Evolutionary conservation across 2,888 invertebrate species (phyloP).

Genomic region (Drosophila nigritarsus): DNA sequence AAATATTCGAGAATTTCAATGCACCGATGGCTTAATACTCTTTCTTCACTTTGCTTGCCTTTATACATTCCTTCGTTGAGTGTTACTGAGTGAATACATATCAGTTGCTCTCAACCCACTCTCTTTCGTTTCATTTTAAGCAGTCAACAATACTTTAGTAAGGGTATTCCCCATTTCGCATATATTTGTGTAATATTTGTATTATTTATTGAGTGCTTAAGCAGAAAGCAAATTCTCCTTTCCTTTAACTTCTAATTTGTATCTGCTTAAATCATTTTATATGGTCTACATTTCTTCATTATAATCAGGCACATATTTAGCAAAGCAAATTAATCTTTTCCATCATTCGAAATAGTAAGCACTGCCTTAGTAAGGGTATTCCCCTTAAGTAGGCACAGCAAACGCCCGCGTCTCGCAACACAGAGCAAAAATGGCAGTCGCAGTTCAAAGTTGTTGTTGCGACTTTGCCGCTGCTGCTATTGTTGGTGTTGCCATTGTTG

Average conservation of each 20-base stretch:
- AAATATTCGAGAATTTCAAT: not conserved
- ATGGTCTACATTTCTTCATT: too few relatives aligned
- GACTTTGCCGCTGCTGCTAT: constrained; percentile 19
- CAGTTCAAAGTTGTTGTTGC: constrained; percentile 14
- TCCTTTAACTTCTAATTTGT: too few relatives aligned
- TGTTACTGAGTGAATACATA: too few relatives aligned
- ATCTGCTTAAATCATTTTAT: too few relatives aligned
- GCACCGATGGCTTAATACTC: constrained; percentile 13
- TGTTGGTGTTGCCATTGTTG: constrained; percentile 6
- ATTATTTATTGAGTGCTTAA: too few relatives aligned
- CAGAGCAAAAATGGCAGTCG: constrained; percentile 55
- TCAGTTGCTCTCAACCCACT: fast-evolving
- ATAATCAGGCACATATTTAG: not conserved
- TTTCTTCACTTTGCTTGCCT: not conserved
- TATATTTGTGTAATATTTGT: too few relatives aligned
- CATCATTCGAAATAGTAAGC: not conserved
- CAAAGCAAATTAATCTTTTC: not conserved
- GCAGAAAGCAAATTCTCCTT: too few relatives aligned
- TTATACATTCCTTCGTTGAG: too few relatives aligned
- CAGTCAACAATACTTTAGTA: not conserved
- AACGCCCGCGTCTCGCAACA: constrained; percentile 57
- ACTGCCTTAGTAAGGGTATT: constrained; percentile 26
- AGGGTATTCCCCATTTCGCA: constrained; percentile 26
- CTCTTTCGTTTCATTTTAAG: not conserved
- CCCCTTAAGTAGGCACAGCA: constrained; percentile 41